These are phyloP conservation scores for Homalodisca vitripennis DNA, from an alignment of 1,140 invertebrate genomes.

Conservation along the genomic window DNA sequence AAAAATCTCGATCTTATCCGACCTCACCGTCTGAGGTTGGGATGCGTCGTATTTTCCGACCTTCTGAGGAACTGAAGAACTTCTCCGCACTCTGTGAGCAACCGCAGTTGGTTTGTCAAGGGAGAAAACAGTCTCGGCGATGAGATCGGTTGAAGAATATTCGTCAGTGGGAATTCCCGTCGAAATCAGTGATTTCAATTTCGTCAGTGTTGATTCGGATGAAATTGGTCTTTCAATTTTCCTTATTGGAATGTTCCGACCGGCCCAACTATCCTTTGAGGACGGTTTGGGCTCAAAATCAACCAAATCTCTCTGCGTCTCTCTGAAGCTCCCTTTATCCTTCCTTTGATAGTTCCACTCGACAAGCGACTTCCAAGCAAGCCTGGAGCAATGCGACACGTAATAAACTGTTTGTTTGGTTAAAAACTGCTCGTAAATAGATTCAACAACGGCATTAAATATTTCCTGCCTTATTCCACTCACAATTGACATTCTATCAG, in stretches of 20 bases:
- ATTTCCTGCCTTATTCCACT: not conserved
- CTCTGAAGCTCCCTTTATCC: not conserved
- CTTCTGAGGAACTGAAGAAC: not conserved
- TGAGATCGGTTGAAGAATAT: not conserved
- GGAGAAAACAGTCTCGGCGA: not conserved
- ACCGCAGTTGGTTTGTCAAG: not conserved
- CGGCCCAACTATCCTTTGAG: not conserved
- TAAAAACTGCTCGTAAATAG: slow-evolving; percentile 8
- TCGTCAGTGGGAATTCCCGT: not conserved
- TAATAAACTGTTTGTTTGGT: not conserved
- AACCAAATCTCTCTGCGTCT: not conserved
- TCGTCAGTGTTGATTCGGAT: not conserved
- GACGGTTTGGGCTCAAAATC: not conserved
- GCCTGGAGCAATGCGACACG: not conserved
- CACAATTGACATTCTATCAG: no score
- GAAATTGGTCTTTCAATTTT: not conserved
- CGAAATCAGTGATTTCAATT: not conserved
- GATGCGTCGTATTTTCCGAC: not conserved
- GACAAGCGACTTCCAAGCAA: not conserved
- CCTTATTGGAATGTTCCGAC: not conserved
- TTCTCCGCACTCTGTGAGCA: not conserved
- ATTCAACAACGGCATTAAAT: not conserved
- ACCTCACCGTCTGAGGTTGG: not conserved
- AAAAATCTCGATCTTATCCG: not conserved
- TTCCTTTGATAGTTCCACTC: slow-evolving; percentile 3